Conservation (phyloP, 2,113 vertebrate species). For the Ammodramus savannarum region DNA sequence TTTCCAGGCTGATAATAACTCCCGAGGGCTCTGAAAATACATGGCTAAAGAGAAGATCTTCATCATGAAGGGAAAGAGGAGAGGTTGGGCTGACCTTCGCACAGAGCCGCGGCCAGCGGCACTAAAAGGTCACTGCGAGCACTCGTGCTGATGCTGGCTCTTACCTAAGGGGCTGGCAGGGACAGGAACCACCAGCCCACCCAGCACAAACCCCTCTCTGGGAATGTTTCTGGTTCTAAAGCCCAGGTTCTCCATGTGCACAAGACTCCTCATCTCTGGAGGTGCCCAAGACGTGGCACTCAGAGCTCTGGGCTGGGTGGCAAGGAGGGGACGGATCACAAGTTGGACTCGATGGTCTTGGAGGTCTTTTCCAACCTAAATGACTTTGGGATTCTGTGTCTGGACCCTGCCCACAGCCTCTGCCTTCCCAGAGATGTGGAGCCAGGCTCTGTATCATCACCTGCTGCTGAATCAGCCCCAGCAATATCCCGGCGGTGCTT, state of each 20-base stretch:
- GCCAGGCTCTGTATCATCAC: background rate
- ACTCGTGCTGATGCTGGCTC: background rate
- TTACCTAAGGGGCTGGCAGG: accelerated
- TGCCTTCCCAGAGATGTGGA: background rate
- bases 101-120: accelerated
- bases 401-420: background rate
- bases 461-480: background rate
- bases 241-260: too few species aligned
- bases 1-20: background rate
- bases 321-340: too few species aligned
- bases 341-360: background rate
- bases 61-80: background rate
- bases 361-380: background rate
- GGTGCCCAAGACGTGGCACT: accelerated
- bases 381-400: background rate
- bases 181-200: background rate
- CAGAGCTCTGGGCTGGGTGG: background rate
- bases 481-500: background rate
- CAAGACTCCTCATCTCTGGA: background rate
- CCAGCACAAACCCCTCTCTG: background rate
- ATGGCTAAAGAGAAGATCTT: background rate
- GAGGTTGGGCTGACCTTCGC: background rate
- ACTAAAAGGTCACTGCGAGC: background rate
- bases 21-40: background rate
- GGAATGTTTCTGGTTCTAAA: background rate